Evolutionary conservation across 2,797 vertebrate genomes (phyloP).

Genomic region (Adelosebastes latens): DNA sequence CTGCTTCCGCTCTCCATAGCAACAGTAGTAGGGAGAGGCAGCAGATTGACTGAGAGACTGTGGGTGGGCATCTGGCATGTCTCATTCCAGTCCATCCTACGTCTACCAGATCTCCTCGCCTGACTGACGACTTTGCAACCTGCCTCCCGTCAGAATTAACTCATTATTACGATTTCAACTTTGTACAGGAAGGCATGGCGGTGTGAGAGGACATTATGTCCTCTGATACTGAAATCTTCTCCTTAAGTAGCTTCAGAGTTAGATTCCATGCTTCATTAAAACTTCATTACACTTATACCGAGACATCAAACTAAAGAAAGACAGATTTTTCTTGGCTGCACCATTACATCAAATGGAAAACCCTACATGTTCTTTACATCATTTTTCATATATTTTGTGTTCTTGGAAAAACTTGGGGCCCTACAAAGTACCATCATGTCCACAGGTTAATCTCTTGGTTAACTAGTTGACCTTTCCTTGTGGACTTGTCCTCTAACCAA

Average conservation of each 20-base stretch:
- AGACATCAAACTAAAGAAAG: background rate
- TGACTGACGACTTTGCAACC: constrained; percentile 67
- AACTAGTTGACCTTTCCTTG: background rate
- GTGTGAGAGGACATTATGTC: background rate
- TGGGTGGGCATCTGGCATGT: constrained; percentile 74
- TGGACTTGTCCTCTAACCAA: constrained; percentile 21
- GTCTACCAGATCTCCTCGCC: constrained; percentile 67
- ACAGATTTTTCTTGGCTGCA: background rate
- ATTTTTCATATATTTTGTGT: background rate
- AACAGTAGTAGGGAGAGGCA: constrained; percentile 78
- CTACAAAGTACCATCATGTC: background rate
- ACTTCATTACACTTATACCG: background rate
- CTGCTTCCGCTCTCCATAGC: constrained; percentile 73
- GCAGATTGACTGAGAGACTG: constrained; percentile 81
- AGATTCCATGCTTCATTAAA: background rate
- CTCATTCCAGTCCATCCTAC: constrained; percentile 63
- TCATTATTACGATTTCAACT: constrained; percentile 32
- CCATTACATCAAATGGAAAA: background rate
- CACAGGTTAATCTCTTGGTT: background rate
- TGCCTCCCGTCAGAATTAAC: constrained; percentile 20
- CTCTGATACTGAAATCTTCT: background rate
- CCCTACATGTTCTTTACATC: background rate
- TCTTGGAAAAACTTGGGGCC: background rate
- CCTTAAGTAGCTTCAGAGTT: background rate
- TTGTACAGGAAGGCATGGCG: constrained; percentile 1